Evolutionary conservation across 1,140 invertebrate species (phyloP).

Genomic region (Macrostomum lignano): DNA sequence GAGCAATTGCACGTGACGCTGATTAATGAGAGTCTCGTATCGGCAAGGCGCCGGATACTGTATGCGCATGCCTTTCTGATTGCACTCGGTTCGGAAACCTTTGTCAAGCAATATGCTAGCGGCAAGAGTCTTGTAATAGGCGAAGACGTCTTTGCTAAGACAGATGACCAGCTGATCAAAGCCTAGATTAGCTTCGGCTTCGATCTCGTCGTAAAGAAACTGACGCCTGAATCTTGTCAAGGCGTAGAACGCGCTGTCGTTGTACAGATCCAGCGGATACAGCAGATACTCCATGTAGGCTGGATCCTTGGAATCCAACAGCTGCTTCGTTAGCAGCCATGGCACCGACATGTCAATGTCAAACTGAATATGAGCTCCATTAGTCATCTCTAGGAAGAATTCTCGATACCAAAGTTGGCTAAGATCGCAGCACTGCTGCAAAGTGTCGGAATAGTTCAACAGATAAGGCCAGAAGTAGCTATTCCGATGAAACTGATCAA

Average conservation of each 20-base stretch:
- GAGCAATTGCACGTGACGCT: constrained; percentile 74
- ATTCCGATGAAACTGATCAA: constrained; percentile 74
- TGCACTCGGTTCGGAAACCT: not conserved
- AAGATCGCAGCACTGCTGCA: constrained; percentile 78
- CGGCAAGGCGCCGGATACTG: constrained; percentile 56
- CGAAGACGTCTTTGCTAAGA: constrained; percentile 83
- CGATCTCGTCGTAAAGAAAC: constrained; percentile 92
- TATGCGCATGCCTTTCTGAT: not conserved
- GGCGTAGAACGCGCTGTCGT: constrained; percentile 85
- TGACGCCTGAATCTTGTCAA: constrained; percentile 85
- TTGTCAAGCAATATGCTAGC: constrained; percentile 12
- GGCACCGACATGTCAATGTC: constrained; percentile 99
- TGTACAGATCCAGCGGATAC: constrained; percentile 89
- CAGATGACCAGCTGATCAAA: constrained; percentile 99
- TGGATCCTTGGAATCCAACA: constrained; percentile 76
- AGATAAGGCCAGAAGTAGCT: constrained; percentile 89
- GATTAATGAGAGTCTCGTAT: constrained; percentile 76
- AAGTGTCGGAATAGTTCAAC: constrained; percentile 67
- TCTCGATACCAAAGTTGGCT: constrained; percentile 97
- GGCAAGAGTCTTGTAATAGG: constrained; percentile 86
- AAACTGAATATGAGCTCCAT: constrained; percentile 91
- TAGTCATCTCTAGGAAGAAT: constrained; percentile 98
- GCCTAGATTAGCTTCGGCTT: constrained; percentile 73
- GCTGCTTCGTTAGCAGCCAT: constrained; percentile 95
- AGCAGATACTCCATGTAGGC: constrained; percentile 97